Evolutionary conservation across 23 tunicate species (phyloP), one percentile per base, ranked within the genome.

Genomic region (Halocynthia aurantium): DNA sequence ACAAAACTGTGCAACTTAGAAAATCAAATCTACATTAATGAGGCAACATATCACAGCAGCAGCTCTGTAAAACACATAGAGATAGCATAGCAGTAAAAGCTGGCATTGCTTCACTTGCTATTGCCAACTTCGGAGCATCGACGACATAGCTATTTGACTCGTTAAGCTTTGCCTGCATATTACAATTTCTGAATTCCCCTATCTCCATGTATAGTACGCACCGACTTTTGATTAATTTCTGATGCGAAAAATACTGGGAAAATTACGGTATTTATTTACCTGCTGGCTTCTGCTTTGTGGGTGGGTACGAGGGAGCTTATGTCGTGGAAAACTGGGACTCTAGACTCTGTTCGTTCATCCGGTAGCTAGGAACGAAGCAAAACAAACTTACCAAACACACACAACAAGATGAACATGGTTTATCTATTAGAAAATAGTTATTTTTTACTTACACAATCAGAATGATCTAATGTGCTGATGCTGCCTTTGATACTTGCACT

Each of bases 281-380:
- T 85, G 84, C 97, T 91, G 19, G 97, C 97, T 40, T 81, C 87
- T 58, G 97, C 97, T 73, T 85, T 84, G 13, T 75, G 51, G 6
- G 97, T 85, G 7, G 97, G 90, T 31, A 91, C 86, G 61, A 84
- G 81, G 50, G 18, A 19, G 52, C 52, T 44, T 69, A 15, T 52
- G 76, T n/a, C 60, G 52, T 50, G 18, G 77, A 11, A 19, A 20
- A 15, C 31, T 0, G 55, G 78, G 40, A 17, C 22, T 7, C 22
- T 7, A 73, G 55, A 51, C 52, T 73, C 77, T 58, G 11, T 61
- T 64, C 66, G 52, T 44, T 53, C 18, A 18, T 63, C 72, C 18
- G 53, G 13, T 50, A n/a, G 5, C 72, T 77, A 5, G 19, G 55
- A 7, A 73, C 5, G 0, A 53, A 53, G 53, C 12, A 49, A 53